Conservation (phyloP, 1,140 invertebrate species). For the Armadillidium nasatum region DNA sequence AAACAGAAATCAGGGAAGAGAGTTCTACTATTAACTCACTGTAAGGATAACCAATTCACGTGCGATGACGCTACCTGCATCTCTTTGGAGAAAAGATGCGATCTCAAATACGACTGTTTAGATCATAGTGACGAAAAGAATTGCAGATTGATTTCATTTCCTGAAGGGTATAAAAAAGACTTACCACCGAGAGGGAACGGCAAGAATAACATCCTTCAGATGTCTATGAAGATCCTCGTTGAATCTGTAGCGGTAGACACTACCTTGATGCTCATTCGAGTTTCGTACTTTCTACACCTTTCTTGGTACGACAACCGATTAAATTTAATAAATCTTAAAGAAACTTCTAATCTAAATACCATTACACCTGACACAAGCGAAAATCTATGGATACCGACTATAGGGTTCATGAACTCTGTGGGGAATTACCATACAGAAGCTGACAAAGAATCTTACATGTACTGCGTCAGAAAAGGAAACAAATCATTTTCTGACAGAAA, state of each 20-base stretch:
- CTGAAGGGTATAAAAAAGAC: conserved; percentile 32
- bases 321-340: conserved; percentile 34
- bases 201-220: not conserved
- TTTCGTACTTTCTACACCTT: conserved; percentile 31
- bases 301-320: conserved; percentile 36
- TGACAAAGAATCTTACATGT: conserved; percentile 29
- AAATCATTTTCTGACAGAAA: conserved; percentile 11
- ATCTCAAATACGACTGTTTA: conserved; percentile 62
- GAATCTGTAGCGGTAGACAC: conserved; percentile 31
- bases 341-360: conserved; percentile 26
- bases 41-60: conserved; percentile 47
- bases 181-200: conserved; percentile 27
- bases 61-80: conserved; percentile 53
- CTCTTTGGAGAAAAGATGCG: conserved; percentile 53
- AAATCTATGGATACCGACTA: conserved; percentile 29
- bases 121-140: conserved; percentile 67
- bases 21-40: conserved; percentile 27
- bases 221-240: conserved; percentile 25
- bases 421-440: conserved; percentile 31
- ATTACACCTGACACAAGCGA: conserved; percentile 21
- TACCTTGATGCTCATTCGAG: conserved; percentile 28
- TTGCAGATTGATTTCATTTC: conserved; percentile 49
- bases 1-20: conserved; percentile 19
- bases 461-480: conserved; percentile 19
- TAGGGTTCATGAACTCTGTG: conserved; percentile 35